A percentile compares a stretch with the other conserved stretches of the same genome.
Evolutionary conservation across 2,888 invertebrate species (phyloP).

Genomic region (Copidosoma aretas): DNA sequence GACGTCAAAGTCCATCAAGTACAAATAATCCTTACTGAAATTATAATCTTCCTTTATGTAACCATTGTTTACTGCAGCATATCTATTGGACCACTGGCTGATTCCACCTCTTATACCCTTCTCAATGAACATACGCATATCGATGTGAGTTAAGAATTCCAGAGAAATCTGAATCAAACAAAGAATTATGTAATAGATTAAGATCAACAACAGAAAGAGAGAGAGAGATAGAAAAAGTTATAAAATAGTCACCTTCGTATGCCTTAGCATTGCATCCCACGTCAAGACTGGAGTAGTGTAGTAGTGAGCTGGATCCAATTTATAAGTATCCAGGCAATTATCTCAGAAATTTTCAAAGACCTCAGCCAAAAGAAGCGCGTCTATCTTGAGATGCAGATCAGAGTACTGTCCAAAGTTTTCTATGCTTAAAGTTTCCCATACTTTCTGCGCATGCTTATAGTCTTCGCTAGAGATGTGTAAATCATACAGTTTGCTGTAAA

Average conservation of each 20-base stretch:
- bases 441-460: too few species aligned
- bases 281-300: too few species aligned
- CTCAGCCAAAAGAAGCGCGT: not conserved
- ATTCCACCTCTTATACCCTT: not conserved
- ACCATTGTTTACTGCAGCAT: conserved; percentile 25
- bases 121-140: not conserved
- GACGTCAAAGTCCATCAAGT: conserved; percentile 52
- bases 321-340: too few species aligned
- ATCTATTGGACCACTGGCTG: conserved; percentile 3
- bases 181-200: too few species aligned
- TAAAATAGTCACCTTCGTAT: too few species aligned
- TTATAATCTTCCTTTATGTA: conserved; percentile 27
- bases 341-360: not conserved
- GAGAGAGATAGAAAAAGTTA: too few species aligned
- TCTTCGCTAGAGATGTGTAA: not conserved
- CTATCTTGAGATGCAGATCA: not conserved
- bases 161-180: conserved; percentile 7
- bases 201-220: too few species aligned
- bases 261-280: too few species aligned
- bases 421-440: not conserved
- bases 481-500: not conserved
- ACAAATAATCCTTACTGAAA: conserved; percentile 40
- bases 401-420: not conserved
- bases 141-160: conserved; percentile 23
- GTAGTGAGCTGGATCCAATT: too few species aligned